Conservation (phyloP, 2,113 vertebrate genomes). For the Cynocephalus volans region DNA sequence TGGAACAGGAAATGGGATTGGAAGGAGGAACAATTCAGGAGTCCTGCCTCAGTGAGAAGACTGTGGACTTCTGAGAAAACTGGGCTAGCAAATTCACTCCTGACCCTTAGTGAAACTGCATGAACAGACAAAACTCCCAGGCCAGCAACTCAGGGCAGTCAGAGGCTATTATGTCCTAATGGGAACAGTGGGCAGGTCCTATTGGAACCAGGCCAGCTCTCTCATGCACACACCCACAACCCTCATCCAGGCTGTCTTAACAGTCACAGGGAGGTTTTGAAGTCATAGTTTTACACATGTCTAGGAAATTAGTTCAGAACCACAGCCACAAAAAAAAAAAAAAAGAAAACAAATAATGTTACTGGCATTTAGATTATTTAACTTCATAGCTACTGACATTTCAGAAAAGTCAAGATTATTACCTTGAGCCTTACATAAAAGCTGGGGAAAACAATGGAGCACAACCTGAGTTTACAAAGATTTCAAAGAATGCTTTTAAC, state of each 20-base stretch:
- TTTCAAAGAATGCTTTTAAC: constrained; percentile 70
- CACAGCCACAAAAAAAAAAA: background rate
- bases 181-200: too few relatives aligned
- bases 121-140: background rate
- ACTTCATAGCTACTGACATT: constrained; percentile 79
- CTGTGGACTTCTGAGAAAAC: background rate
- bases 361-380: constrained; percentile 73
- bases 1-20: background rate
- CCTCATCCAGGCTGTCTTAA: background rate
- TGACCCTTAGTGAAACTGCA: background rate
- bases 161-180: background rate
- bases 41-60: background rate
- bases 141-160: background rate
- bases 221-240: background rate
- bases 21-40: background rate
- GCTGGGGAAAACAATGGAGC: constrained; percentile 57
- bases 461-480: constrained; percentile 56
- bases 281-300: constrained; percentile 2
- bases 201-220: background rate
- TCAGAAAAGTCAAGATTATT: constrained; percentile 69
- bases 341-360: background rate
- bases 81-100: background rate
- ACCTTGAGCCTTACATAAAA: constrained; percentile 69
- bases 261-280: background rate
- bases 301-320: constrained; percentile 66